A percentile compares a stretch with the other conserved stretches of the same genome.
phyloP scores from a whole-genome alignment of 2,797 vertebrate genomes.

The Onychomys leucogaster region DNA sequence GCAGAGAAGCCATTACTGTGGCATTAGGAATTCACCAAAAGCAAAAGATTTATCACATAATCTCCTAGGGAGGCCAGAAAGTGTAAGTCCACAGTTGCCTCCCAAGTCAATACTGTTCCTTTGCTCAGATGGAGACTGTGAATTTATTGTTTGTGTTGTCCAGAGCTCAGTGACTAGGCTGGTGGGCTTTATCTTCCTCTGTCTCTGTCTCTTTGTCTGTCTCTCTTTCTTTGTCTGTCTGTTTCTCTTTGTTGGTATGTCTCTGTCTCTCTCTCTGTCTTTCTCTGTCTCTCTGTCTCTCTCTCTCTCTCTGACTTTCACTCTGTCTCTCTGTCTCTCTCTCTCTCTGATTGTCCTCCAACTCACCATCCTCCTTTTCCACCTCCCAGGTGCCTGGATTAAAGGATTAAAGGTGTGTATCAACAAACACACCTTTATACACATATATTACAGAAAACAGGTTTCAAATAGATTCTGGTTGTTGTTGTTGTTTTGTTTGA shows the following conservation, averaged over 20 bases:
- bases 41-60: background rate
- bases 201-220: background rate
- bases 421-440: background rate
- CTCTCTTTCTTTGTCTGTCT: background rate
- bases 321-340: background rate
- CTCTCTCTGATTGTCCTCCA: background rate
- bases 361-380: background rate
- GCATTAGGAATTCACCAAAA: background rate
- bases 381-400: background rate
- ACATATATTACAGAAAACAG: background rate
- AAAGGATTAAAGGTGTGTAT: background rate
- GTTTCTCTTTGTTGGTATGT: background rate
- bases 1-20: background rate
- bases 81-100: background rate
- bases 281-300: background rate
- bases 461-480: background rate
- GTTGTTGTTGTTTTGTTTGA: too few relatives aligned
- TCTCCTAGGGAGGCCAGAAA: accelerated
- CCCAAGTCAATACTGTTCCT: background rate
- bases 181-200: background rate
- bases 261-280: background rate
- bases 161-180: background rate
- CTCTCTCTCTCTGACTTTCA: background rate
- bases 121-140: background rate
- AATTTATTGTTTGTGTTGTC: background rate